A percentile compares a stretch with the other conserved stretches of the same genome.
Evolutionary conservation across 2,797 vertebrate species (phyloP).

Genomic region (Neosalanx taihuensis): DNA sequence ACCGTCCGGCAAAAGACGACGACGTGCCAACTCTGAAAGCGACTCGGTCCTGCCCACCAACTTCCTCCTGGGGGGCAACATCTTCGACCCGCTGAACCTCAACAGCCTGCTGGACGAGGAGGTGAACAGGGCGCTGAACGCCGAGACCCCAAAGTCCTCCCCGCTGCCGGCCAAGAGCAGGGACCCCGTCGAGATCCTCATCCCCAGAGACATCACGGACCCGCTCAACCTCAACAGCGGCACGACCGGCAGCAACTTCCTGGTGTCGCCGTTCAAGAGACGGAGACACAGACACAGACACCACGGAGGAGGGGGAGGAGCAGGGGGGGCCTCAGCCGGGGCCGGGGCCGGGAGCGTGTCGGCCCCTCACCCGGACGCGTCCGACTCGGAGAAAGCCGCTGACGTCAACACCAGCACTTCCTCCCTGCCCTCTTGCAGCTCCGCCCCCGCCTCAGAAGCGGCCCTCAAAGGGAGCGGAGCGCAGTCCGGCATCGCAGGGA

Average conservation of each 20-base stretch:
- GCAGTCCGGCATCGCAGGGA: conserved; percentile 47
- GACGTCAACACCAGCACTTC: conserved; percentile 4
- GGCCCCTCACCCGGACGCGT: conserved; percentile 43
- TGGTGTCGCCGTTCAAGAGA: conserved; percentile 78
- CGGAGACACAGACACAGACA: conserved; percentile 85
- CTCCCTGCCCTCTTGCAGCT: conserved; percentile 21
- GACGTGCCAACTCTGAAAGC: conserved; percentile 86
- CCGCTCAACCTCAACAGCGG: conserved; percentile 88
- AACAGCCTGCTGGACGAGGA: conserved; percentile 94
- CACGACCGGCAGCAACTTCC: conserved; percentile 70
- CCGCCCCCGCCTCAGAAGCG: conserved; percentile 35
- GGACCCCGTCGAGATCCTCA: conserved; percentile 91
- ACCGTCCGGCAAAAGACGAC: conserved; percentile 79
- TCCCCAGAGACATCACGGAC: conserved; percentile 92
- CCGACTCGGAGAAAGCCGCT: conserved; percentile 50
- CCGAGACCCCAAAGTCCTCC: conserved; percentile 92
- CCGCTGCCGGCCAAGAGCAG: conserved; percentile 82
- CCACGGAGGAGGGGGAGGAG: conserved; percentile 66
- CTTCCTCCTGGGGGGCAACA: conserved; percentile 91
- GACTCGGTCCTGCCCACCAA: conserved; percentile 89
- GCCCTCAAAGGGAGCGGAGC: conserved; percentile 52
- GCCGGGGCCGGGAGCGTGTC: conserved; percentile 9
- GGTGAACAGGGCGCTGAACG: conserved; percentile 87
- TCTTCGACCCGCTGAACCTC: conserved; percentile 92
- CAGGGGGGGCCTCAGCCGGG: conserved; percentile 6